These are phyloP conservation scores for Helleia helle DNA, from an alignment of 2,888 invertebrate species.

Conservation along the genomic window DNA sequence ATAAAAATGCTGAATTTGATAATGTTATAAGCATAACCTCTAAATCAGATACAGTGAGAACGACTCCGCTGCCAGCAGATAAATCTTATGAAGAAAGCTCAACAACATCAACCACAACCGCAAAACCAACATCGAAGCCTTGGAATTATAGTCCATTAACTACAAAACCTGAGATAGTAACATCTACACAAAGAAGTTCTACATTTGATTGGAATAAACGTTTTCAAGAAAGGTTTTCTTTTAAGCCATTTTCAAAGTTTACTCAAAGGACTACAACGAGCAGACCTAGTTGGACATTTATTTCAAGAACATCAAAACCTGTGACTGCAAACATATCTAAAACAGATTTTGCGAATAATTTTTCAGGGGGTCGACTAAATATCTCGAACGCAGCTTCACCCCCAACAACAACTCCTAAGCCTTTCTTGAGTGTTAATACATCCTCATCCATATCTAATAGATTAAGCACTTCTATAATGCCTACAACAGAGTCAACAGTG, in stretches of 20 bases:
- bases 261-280: not conserved
- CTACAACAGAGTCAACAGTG: no score
- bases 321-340: not conserved
- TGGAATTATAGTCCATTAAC: constrained; percentile 10
- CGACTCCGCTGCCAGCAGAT: not conserved
- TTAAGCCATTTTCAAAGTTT: not conserved
- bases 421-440: not conserved
- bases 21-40: no score
- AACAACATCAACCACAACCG: not conserved
- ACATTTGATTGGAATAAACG: not conserved
- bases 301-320: not conserved
- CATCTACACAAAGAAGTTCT: not conserved
- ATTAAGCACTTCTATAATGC: no score
- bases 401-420: not conserved
- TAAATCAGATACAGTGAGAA: not conserved
- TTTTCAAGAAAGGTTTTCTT: not conserved
- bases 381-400: not conserved
- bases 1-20: no score
- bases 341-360: no score
- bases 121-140: not conserved
- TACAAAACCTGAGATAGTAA: not conserved
- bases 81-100: not conserved
- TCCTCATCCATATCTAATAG: no score
- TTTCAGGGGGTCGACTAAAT: not conserved
- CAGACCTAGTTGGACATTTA: not conserved